Conservation (phyloP, 2,888 invertebrate genomes). For the Drosophila picticornis region DNA sequence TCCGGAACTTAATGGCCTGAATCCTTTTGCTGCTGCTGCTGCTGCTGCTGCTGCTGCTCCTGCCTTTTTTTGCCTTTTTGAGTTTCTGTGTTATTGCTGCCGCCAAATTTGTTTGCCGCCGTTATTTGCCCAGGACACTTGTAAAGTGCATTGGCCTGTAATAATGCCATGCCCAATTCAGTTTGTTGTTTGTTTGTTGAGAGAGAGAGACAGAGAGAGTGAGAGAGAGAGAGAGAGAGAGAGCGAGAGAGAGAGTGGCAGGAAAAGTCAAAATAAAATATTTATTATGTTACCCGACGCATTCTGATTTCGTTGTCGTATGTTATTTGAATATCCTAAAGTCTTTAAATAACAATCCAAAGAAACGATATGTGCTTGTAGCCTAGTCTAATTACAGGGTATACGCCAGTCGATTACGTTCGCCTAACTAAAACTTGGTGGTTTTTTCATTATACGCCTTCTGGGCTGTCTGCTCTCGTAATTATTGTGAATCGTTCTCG, state of each 20-base stretch:
- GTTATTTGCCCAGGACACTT: constrained; percentile 40
- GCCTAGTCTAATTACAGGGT: background rate
- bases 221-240: background rate
- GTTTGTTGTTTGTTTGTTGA: background rate
- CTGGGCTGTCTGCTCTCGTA: constrained; percentile 32
- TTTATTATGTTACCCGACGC: background rate
- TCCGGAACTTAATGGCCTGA: constrained; percentile 85
- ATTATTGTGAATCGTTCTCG: constrained; percentile 38
- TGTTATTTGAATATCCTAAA: background rate
- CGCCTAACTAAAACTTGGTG: background rate
- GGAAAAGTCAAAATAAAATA: background rate
- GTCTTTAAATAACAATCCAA: background rate
- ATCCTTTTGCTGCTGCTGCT: constrained; percentile 81
- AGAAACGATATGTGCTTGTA: background rate
- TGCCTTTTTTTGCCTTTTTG: constrained; percentile 53
- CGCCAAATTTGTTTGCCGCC: constrained; percentile 10
- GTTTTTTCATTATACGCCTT: constrained; percentile 20
- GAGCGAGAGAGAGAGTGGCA: background rate
- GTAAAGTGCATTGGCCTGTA: constrained; percentile 76
- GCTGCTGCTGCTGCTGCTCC: constrained; percentile 49
- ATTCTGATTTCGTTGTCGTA: background rate
- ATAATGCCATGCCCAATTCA: constrained; percentile 47
- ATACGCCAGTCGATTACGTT: constrained; percentile 5
- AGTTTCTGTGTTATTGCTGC: constrained; percentile 20
- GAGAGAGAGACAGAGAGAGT: background rate